Base-by-base conservation (phyloP, 2,888 invertebrate species). In the Crossocerus cetratus region DNA sequence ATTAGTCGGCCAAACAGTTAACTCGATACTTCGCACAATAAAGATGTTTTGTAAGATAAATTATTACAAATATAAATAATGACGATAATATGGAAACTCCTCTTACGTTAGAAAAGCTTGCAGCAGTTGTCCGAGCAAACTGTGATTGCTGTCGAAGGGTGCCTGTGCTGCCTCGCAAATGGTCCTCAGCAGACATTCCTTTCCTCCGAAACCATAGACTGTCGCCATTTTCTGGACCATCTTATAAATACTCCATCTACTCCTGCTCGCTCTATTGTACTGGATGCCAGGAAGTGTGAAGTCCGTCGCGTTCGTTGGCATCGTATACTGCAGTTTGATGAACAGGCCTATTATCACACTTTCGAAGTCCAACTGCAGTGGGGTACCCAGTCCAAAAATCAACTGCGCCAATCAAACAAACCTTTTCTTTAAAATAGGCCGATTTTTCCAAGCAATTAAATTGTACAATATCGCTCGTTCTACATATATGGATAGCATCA, bases 151-250 rank as follows among this genome's bases (percentile, higher is more conserved):
- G 82, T 93, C 93, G 86, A 96, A 93, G 60, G 95, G 94, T 62
- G 93, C 92, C 75, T 93, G 92, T 0, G 96, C 94, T 3, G 94
- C 93, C 87, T 96, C 95, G 87, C 96, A 96, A 86, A 96, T 95
- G 78, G 94, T 93, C 81, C 94, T 92, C 71, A 96, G 91, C 81
- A 96, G 86, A 89, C 96, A 96, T 16, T 93, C 93, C 72, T 94
- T 92, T 5, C 90, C 84, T 2, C 85, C 86, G 45, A 88, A 84
- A 53, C 87, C 89, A 65, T 87, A 88, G 61, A 87, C 23, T 59
- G 93, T 91, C 44, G 91, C 91, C 88, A 93, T 92, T 58, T 92
- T 91, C 77, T 93, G 93, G 20, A 94, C 86, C 45, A 93, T 90
- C 87, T 93, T 93, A 87, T 95, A 95, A 75, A 94, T 91, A 82